A percentile compares a stretch with the other conserved stretches of the same genome.
phyloP scores from a whole-genome alignment of 2,888 invertebrate genomes.

The Prenolepis imparis region DNA sequence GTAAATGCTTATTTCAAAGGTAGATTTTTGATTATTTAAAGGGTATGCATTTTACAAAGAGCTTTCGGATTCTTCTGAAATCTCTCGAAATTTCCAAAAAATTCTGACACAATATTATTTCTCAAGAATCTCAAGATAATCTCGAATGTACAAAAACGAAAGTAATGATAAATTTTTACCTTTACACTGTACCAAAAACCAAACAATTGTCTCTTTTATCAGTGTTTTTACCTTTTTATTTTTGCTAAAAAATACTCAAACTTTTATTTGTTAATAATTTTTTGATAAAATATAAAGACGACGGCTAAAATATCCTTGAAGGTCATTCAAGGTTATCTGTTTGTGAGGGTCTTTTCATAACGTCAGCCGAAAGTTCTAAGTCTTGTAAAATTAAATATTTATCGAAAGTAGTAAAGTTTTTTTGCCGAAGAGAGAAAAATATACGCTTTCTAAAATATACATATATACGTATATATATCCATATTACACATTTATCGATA shows the following conservation, averaged over 20 bases:
- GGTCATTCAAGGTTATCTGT: background rate
- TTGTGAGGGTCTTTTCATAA: background rate
- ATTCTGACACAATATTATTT: background rate
- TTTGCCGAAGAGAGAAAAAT: constrained; percentile 23
- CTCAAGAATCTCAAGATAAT: background rate
- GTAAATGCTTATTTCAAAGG: constrained; percentile 9
- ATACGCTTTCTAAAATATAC: constrained; percentile 45
- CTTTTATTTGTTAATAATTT: constrained; percentile 2
- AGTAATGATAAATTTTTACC: background rate
- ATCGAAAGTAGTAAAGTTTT: constrained; percentile 7
- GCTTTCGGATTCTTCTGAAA: background rate
- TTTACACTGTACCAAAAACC: background rate
- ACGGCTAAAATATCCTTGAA: background rate
- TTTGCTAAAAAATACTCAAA: background rate
- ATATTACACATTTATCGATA: constrained; percentile 35
- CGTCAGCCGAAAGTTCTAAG: background rate
- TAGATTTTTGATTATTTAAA: background rate
- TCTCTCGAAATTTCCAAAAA: background rate
- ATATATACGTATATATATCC: background rate
- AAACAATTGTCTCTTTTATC: background rate
- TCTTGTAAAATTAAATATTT: background rate
- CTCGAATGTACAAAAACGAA: background rate
- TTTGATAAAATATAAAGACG: background rate
- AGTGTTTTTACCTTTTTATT: background rate
- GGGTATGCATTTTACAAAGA: background rate